Evolutionary conservation across 2,797 vertebrate genomes (phyloP).

Genomic region (Alosa sapidissima): DNA sequence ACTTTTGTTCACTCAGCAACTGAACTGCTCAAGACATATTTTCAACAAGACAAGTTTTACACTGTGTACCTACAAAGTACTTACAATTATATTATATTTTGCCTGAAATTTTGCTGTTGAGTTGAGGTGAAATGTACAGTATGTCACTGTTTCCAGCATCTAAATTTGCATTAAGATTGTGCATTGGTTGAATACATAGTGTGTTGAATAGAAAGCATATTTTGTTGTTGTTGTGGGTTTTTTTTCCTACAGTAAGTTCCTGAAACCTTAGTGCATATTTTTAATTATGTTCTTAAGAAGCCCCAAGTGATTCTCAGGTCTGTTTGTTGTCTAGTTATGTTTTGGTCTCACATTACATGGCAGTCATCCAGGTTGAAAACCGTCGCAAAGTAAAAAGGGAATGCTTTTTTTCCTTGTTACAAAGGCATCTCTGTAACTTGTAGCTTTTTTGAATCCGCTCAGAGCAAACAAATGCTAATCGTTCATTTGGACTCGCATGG

Average conservation of each 20-base stretch:
- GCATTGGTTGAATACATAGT: background rate
- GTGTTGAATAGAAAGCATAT: background rate
- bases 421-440: constrained; percentile 9
- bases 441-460: background rate
- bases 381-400: background rate
- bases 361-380: background rate
- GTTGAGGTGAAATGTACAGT: background rate
- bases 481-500: constrained; percentile 16
- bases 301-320: background rate
- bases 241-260: background rate
- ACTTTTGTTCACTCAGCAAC: background rate
- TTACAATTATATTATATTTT: background rate
- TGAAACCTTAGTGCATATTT: background rate
- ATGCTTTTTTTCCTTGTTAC: background rate
- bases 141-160: background rate
- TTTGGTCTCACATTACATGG: constrained; percentile 7
- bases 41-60: background rate
- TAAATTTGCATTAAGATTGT: background rate
- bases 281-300: constrained; percentile 8
- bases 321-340: background rate
- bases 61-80: background rate
- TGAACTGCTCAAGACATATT: background rate
- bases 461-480: constrained; percentile 27
- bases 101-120: background rate
- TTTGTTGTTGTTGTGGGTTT: background rate